Evolutionary conservation across 1,140 invertebrate species (phyloP).

Genomic region (Holotrichia oblita): DNA sequence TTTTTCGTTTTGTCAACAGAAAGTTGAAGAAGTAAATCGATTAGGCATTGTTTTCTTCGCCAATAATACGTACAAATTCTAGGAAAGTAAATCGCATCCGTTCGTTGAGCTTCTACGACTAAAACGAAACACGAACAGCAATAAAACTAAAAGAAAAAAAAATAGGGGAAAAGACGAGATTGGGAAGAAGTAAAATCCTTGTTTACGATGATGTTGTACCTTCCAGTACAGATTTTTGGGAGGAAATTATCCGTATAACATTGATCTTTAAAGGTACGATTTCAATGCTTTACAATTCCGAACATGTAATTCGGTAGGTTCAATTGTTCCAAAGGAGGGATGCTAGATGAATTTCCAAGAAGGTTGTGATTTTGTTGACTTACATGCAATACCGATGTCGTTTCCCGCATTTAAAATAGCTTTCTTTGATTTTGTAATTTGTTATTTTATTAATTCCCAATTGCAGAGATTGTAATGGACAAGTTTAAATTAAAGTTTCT

Average conservation of each 20-base stretch:
- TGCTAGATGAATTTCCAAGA: too few species aligned
- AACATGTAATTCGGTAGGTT: not conserved
- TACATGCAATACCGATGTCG: too few species aligned
- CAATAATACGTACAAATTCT: not conserved
- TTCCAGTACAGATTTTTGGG: not conserved
- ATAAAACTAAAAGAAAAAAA: not conserved
- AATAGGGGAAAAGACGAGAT: not conserved
- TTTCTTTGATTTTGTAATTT: too few species aligned
- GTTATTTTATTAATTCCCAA: too few species aligned
- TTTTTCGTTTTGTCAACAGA: slow-evolving; percentile 8
- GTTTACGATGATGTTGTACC: not conserved
- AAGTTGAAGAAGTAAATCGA: slow-evolving; percentile 4
- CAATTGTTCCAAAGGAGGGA: not conserved
- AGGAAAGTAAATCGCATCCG: not conserved
- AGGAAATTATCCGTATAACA: slow-evolving; percentile 2
- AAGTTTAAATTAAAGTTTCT: too few species aligned
- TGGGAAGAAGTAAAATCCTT: not conserved
- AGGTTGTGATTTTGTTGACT: too few species aligned
- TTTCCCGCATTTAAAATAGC: too few species aligned
- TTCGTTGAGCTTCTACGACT: not conserved
- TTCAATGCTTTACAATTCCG: not conserved
- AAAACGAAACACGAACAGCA: not conserved
- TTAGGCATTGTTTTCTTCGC: not conserved
- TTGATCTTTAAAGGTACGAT: not conserved
- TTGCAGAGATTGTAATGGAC: too few species aligned